Evolutionary conservation across 2,797 vertebrate species (phyloP), one percentile per base, ranked within the genome.

Genomic region (Enteromius mattozi): DNA sequence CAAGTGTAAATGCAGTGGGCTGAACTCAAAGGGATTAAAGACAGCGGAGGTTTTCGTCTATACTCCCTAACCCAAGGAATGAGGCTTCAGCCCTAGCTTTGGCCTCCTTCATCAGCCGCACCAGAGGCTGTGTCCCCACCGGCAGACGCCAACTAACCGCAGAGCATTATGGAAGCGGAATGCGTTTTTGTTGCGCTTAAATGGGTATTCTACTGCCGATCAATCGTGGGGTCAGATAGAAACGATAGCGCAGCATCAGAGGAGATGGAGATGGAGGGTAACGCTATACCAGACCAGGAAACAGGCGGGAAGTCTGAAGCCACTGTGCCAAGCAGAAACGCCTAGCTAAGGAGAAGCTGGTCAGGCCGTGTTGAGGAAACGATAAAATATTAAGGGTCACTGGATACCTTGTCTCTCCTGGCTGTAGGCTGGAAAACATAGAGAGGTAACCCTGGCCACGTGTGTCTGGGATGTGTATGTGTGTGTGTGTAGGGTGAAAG

Each of bases 311-410:
- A 86, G 89, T 89, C 82, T 86, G 87, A 89, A 88, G 74, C 70
- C 65, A 45, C 71, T 3, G 66, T 71, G 86, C 90, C 88, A 87
- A 85, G 81, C 86, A 92, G 92, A 92, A 91, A 90, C 80, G 82
- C 92, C 87, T 87, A 87, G 87, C 91, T 91, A 88, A 88, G 91
- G 83, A 87, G 69, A 72, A 88, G 84, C 90, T 82, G 88, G 27
- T 89, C 88, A 87, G 88, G 90, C 90, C 87, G 90, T 91, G 93
- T 92, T 93, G 91, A 94, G 93, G 93, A 95, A 94, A 94, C 90
- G 45, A 95, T 95, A 88, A 95, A 95, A 95, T 95, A 95, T 95
- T 95, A 93, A 95, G 92, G 88, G 92, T 92, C 92, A 95, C 90
- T 88, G 90, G 93, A 94, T 94, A 93, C 91, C 89, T 88, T 87